These are phyloP conservation scores for Parnassius glacialis DNA, from an alignment of 2,888 invertebrate species.

Conservation along the genomic window DNA sequence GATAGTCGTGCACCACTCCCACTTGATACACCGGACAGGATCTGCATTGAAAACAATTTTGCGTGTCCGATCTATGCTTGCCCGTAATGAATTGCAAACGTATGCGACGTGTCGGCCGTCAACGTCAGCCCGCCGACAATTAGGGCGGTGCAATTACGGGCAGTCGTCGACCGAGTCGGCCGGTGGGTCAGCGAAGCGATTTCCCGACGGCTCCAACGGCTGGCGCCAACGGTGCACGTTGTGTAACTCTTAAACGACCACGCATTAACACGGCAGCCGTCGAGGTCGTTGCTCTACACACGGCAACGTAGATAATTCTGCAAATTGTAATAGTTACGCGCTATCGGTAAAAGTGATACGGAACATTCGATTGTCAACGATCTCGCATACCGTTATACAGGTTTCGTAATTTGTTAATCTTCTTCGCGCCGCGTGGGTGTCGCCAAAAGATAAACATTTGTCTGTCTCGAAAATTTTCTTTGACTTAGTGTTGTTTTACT, in stretches of 20 bases:
- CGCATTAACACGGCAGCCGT: constrained; percentile 50
- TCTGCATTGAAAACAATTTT: constrained; percentile 70
- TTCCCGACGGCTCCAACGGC: constrained; percentile 66
- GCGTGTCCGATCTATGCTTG: constrained; percentile 55
- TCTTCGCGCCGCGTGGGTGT: constrained; percentile 15
- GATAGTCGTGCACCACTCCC: constrained; percentile 47
- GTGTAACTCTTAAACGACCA: constrained; percentile 69
- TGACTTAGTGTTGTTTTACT: constrained; percentile 2
- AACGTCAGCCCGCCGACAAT: constrained; percentile 59
- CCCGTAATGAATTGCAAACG: constrained; percentile 66
- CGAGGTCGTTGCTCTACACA: constrained; percentile 74
- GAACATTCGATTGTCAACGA: constrained; percentile 9
- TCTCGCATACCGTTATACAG: constrained; percentile 16
- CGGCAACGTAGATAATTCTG: constrained; percentile 42
- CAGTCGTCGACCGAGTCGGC: constrained; percentile 62
- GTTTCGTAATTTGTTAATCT: constrained; percentile 23
- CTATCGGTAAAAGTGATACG: constrained; percentile 22
- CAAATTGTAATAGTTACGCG: constrained; percentile 15
- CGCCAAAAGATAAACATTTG: constrained; percentile 13
- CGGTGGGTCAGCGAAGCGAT: constrained; percentile 75
- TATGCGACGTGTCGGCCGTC: constrained; percentile 52
- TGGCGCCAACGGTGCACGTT: constrained; percentile 68
- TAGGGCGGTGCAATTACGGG: constrained; percentile 75
- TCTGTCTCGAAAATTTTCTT: constrained; percentile 12
- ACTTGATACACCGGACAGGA: constrained; percentile 52